Percentiles rank a stretch among this genome's conserved stretches.
These are phyloP conservation scores for Brotula barbata DNA, from an alignment of 2,797 vertebrate species.

Conservation along the genomic window DNA sequence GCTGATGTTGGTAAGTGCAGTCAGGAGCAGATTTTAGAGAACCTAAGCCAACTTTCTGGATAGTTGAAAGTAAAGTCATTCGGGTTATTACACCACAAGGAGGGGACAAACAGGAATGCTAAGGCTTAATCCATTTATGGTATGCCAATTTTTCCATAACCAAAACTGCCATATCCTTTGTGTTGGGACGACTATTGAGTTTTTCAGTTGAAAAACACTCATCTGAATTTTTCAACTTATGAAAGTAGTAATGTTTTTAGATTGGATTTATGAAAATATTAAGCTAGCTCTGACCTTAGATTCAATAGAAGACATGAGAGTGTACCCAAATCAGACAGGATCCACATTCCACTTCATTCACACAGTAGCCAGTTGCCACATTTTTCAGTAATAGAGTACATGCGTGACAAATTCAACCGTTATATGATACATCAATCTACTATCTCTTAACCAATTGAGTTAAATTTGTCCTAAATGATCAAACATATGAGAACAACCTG, in stretches of 20 bases:
- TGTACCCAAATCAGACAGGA: conserved; percentile 42
- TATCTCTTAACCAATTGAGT: background rate
- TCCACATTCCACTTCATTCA: conserved; percentile 47
- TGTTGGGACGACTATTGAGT: background rate
- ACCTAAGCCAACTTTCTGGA: background rate
- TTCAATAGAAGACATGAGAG: conserved; percentile 59
- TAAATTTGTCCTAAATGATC: no score
- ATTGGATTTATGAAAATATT: background rate
- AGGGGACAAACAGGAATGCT: background rate
- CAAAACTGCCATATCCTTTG: background rate
- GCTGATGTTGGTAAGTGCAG: conserved; percentile 5
- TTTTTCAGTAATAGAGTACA: conserved; percentile 10
- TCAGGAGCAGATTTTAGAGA: background rate
- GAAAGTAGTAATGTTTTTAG: background rate
- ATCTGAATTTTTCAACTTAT: background rate
- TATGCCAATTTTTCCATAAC: no score
- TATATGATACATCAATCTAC: background rate
- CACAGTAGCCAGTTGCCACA: conserved; percentile 59
- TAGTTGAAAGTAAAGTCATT: background rate
- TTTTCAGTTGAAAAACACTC: background rate
- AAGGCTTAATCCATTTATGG: no score
- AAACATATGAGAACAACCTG: background rate
- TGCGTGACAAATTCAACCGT: conserved; percentile 5
- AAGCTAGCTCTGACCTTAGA: conserved; percentile 20
- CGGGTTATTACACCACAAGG: no score